Base-by-base conservation (phyloP, 2,113 vertebrate species). In the Pyrgilauda ruficollis region DNA sequence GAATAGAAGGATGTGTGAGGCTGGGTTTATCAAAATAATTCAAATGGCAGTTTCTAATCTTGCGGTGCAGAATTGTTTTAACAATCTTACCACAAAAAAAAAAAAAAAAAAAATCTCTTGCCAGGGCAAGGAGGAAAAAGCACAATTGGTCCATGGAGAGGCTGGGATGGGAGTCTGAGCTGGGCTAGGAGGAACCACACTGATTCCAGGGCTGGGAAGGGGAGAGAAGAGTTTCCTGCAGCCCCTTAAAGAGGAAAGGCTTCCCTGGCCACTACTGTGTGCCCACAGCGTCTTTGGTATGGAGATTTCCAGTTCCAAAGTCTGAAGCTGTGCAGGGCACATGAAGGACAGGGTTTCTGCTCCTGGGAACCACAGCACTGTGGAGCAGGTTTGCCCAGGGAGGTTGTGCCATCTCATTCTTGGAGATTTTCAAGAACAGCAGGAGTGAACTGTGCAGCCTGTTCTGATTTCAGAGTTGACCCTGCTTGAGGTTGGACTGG, bases 1-100 rank as follows among this genome's bases (percentile, higher is more conserved):
- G 93, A 96, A 96, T 97, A 55, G 90, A 90, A 96, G 96, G 95
- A 97, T 95, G 94, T 96, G 52, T 75, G 93, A 80, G 84, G 41
- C n/a, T 87, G 50, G 27, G 39, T 83, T 96, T 94, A 94, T 95
- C 89, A 53, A 43, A 68, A 47, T 59, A 33, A 49, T 64, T 83
- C 20, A 58, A 87, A 80, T 55, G 85, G 63, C 75, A 80, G 35
- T 39, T 94, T 63, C 95, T 97, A 96, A 97, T 97, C 95, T 97
- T 63, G 73, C 1, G 0, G 39, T 35, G 46, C 87, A 96, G 93
- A 85, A 90, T 59, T 58, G 63, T 94, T 96, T 97, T 77, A 91
- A 93, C 50, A 63, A 35, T 66, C 84, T 87, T 37, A 62, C 24
- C 5, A 3, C 30, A 15, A 79, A 89, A 64, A 79, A 24, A 39